Evolutionary conservation across 2,797 vertebrate genomes (phyloP).

Genomic region (Rhyacichthys aspro): DNA sequence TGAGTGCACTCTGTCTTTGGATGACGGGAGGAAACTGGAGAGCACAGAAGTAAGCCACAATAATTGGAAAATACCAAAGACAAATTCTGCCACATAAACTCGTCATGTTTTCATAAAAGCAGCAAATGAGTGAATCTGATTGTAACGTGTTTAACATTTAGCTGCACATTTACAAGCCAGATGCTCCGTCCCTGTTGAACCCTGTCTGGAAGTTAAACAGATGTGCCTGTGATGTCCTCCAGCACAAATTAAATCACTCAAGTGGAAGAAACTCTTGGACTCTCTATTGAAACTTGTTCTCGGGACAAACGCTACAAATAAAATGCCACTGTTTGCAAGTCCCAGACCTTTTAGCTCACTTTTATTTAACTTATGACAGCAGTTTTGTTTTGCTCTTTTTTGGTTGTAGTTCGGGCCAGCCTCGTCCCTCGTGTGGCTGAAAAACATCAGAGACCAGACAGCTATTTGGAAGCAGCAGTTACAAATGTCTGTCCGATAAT

Average conservation of each 20-base stretch:
- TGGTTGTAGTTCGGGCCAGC: conserved; percentile 8
- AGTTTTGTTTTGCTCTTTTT: background rate
- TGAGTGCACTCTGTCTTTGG: background rate
- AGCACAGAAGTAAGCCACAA: no score
- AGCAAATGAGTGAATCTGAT: background rate
- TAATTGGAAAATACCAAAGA: background rate
- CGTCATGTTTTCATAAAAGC: background rate
- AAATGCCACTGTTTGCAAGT: background rate
- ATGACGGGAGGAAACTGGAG: no score
- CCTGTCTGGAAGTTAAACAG: background rate
- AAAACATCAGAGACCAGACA: conserved; percentile 32
- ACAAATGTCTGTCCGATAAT: conserved; percentile 9
- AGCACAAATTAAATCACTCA: conserved; percentile 1
- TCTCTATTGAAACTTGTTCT: background rate
- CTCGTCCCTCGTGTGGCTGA: conserved; percentile 23
- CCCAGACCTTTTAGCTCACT: no score
- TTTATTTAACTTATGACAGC: no score
- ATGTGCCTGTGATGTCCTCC: background rate
- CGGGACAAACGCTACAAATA: background rate
- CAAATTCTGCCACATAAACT: no score
- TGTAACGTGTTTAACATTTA: background rate
- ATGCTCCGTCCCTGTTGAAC: background rate
- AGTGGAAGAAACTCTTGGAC: background rate
- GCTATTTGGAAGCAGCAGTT: conserved; percentile 19
- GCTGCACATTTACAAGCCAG: background rate